phyloP scores from a whole-genome alignment of 2,797 vertebrate genomes.

The Molossus molossus region DNA sequence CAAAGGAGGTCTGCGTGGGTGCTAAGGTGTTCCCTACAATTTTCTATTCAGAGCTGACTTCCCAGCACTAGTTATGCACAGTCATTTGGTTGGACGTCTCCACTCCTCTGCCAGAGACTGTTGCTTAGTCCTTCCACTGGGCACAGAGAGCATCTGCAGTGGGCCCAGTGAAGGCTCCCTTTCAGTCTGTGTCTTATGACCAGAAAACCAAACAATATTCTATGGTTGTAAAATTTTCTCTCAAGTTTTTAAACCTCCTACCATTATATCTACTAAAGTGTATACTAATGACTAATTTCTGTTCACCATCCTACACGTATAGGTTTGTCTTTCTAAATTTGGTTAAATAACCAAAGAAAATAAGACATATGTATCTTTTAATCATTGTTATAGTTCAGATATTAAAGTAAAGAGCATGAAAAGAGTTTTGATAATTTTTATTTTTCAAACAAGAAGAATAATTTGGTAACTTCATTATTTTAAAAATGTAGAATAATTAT shows the following conservation, averaged over 20 bases:
- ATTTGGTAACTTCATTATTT: constrained; percentile 33
- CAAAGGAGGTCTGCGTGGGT: neutral
- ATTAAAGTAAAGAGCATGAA: constrained; percentile 29
- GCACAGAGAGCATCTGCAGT: neutral
- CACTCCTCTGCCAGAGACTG: neutral
- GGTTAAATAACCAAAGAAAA: neutral
- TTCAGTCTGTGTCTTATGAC: neutral
- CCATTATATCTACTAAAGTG: neutral
- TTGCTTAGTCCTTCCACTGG: neutral
- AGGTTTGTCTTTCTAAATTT: constrained; percentile 47
- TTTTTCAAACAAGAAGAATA: constrained; percentile 54
- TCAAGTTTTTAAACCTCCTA: constrained; percentile 29
- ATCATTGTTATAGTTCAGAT: constrained; percentile 36
- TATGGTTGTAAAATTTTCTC: neutral
- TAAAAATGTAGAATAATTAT: constrained; percentile 24
- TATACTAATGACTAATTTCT: neutral
- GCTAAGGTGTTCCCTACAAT: neutral
- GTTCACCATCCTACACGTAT: neutral
- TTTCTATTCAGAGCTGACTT: neutral
- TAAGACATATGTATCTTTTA: constrained; percentile 23
- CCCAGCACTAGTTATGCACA: neutral
- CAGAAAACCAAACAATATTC: constrained; percentile 35
- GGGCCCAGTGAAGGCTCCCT: neutral
- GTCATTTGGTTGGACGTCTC: neutral
- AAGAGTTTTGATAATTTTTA: neutral